phyloP scores from a whole-genome alignment of 1,140 invertebrate species.

The Antheraea pernyi region DNA sequence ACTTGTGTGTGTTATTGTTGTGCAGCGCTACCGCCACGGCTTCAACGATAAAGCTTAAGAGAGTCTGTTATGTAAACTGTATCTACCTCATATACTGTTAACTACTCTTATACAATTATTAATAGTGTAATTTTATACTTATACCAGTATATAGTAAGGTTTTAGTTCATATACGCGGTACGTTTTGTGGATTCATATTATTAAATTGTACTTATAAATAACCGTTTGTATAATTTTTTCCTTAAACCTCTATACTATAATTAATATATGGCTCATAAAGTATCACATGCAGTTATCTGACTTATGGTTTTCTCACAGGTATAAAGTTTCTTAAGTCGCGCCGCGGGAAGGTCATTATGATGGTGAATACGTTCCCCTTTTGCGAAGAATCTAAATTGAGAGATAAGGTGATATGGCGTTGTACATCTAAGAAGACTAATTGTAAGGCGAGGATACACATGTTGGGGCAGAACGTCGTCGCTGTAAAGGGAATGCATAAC shows the following conservation, averaged over 20 bases:
- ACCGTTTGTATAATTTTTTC: slow-evolving; percentile 62
- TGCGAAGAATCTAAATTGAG: slow-evolving; percentile 76
- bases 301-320: slow-evolving; percentile 58
- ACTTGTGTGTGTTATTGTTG: slow-evolving; percentile 25
- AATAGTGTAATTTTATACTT: slow-evolving; percentile 75
- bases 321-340: slow-evolving; percentile 76
- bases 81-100: slow-evolving; percentile 70
- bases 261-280: slow-evolving; percentile 9
- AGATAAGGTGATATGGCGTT: slow-evolving; percentile 77
- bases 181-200: slow-evolving; percentile 77
- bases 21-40: slow-evolving; percentile 43
- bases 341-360: slow-evolving; percentile 77
- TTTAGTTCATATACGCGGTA: slow-evolving; percentile 74
- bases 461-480: slow-evolving; percentile 69
- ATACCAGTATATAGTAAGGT: slow-evolving; percentile 65
- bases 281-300: slow-evolving; percentile 42
- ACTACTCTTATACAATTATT: slow-evolving; percentile 58
- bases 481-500: slow-evolving; percentile 76
- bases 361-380: slow-evolving; percentile 78
- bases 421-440: slow-evolving; percentile 78
- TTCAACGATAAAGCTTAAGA: slow-evolving; percentile 26
- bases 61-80: slow-evolving; percentile 41
- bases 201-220: slow-evolving; percentile 78
- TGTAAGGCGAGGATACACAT: slow-evolving; percentile 77
- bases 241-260: slow-evolving; percentile 14